A percentile compares a stretch with the other conserved stretches of the same genome.
These are phyloP conservation scores for Labeo rohita DNA, from an alignment of 2,113 vertebrate species.

Conservation along the genomic window DNA sequence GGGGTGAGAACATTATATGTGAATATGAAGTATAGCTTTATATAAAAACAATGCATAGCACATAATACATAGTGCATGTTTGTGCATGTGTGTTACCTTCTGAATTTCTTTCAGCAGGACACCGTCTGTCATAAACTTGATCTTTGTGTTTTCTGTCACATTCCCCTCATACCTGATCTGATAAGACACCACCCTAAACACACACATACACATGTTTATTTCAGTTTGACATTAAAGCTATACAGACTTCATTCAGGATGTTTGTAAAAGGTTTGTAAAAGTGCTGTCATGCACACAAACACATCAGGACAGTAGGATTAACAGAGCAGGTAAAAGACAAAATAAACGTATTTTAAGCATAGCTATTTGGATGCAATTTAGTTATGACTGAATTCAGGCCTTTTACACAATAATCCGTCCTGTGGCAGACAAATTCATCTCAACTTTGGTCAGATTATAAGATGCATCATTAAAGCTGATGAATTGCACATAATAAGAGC, in stretches of 20 bases:
- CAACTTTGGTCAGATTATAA: no score
- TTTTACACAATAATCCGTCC: no score
- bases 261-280: not conserved
- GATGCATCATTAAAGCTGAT: no score
- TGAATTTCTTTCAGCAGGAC: conserved; percentile 88
- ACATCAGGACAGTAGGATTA: not conserved
- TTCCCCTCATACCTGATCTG: conserved; percentile 97
- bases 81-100: conserved; percentile 75
- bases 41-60: not conserved
- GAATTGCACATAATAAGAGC: no score
- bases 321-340: not conserved
- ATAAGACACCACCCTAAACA: conserved; percentile 88
- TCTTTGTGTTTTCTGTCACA: conserved; percentile 85
- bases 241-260: not conserved
- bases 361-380: not conserved
- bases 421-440: no score
- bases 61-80: not conserved
- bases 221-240: not conserved
- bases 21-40: no score
- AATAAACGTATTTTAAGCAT: not conserved
- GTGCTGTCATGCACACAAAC: not conserved
- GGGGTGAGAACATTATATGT: no score
- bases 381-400: no score
- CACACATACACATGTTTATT: conserved; percentile 32
- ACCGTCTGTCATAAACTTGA: conserved; percentile 92